Evolutionary conservation across 2,888 invertebrate genomes (phyloP), one percentile per base, ranked within the genome.

Genomic region (Drosophila limbata): DNA sequence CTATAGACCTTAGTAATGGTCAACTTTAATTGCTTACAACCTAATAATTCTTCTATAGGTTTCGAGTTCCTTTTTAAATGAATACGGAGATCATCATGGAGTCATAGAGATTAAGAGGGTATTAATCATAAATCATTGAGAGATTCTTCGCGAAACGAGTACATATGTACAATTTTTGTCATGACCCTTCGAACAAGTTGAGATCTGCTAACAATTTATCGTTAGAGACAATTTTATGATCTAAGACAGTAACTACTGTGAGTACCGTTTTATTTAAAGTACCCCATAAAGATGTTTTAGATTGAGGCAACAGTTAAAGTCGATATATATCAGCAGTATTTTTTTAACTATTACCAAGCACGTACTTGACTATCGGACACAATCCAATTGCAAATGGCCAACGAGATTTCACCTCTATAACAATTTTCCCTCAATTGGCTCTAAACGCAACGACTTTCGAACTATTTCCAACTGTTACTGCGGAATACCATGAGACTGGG

Each of bases 401-500:
- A 45, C 55, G 15, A 57, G 51, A 47, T 51, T 60, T 72, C 51
- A 19, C 40, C 45, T 6, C 17, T 28, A 11, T 31, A 1, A 11
- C 33, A 4, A 25, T 19, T 19, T 21, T 39, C 21, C 35, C 21
- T 5, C 37, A 6, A 21, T 25, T 21, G n/a, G 2, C 10, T 11
- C 28, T n/a, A 10, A 33, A 10, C 5, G 25, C 13, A 60, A 21
- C 45, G 51, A 56, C 48, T 74, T 61, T 73, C 60, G 48, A 69
- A 39, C 56, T 40, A 44, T 72, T 48, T 10, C 40, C 47, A 51
- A 56, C 65, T 65, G 28, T 69, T 60, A 79, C 64, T 53, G 60
- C 73, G 39, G 65, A 51, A 21, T 61, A 56, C 45, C 80, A 80
- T 59, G 81, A 67, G 62, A 68, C 53, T 61, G 68, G 57, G 25